Evolutionary conservation across 2,113 vertebrate species (phyloP).

Genomic region (Calyptommatus sinebrachiatus): DNA sequence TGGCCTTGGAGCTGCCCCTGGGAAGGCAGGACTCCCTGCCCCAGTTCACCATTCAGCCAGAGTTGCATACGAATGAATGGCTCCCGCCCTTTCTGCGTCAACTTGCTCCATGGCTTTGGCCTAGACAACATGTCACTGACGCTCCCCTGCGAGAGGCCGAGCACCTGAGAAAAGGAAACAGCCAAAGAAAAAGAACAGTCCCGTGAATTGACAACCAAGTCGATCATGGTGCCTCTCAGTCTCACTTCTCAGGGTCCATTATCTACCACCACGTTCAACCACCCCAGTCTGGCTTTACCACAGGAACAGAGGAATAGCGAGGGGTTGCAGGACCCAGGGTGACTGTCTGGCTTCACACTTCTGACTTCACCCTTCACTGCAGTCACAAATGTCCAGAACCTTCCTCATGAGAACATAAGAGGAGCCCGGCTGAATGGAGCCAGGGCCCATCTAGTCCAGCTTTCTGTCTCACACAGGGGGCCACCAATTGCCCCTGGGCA

Average conservation of each 20-base stretch:
- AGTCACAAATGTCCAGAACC: too few relatives aligned
- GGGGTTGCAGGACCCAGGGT: too few relatives aligned
- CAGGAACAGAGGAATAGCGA: too few relatives aligned
- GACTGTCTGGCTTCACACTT: too few relatives aligned
- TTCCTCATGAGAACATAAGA: too few relatives aligned
- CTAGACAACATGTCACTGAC: conserved; percentile 92
- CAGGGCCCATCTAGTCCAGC: too few relatives aligned
- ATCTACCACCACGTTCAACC: too few relatives aligned
- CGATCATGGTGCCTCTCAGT: background rate
- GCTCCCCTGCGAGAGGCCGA: conserved; percentile 90
- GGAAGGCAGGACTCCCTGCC: conserved; percentile 81
- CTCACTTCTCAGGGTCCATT: background rate
- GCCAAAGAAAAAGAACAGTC: conserved; percentile 52
- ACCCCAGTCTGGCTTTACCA: too few relatives aligned
- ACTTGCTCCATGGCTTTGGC: conserved; percentile 94
- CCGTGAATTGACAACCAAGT: background rate
- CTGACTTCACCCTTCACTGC: too few relatives aligned
- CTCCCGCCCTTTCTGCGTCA: conserved; percentile 93
- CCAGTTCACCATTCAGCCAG: conserved; percentile 94
- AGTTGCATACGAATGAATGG: conserved; percentile 96
- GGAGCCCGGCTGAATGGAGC: too few relatives aligned
- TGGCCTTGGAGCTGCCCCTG: conserved; percentile 82
- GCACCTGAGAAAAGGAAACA: conserved; percentile 73
- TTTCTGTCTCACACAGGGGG: too few relatives aligned
- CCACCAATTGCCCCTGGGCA: too few relatives aligned